phyloP scores from a whole-genome alignment of 2,113 vertebrate species.

The Cynopterus brachyotis region DNA sequence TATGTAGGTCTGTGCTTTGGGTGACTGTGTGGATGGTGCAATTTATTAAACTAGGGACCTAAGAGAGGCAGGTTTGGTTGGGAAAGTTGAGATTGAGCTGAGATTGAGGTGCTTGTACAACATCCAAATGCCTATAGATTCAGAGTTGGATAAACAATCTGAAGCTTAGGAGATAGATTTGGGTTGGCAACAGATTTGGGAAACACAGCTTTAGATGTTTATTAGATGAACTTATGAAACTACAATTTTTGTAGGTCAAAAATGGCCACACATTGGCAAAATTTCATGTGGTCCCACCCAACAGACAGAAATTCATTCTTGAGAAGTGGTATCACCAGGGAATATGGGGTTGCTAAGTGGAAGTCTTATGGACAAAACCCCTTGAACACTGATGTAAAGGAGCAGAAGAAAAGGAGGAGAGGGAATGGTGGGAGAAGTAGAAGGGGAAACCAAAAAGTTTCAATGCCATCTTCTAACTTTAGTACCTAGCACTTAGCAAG shows the following conservation, averaged over 20 bases:
- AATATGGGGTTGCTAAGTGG: neutral
- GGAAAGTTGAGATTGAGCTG: neutral
- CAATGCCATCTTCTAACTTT: neutral
- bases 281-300: neutral
- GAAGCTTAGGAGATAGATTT: neutral
- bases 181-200: neutral
- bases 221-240: neutral
- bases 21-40: neutral
- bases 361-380: conserved; percentile 9
- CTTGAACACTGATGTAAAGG: neutral
- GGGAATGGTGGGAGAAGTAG: neutral
- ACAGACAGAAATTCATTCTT: neutral
- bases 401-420: neutral
- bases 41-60: neutral
- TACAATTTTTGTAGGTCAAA: neutral
- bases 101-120: neutral
- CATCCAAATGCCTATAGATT: neutral
- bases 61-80: neutral
- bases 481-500: neutral
- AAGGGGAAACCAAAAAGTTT: conserved; percentile 7
- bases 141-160: neutral
- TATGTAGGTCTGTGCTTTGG: neutral
- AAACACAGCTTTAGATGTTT: neutral
- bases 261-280: neutral
- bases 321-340: neutral